A percentile compares a stretch with the other conserved stretches of the same genome.
Conservation (phyloP, 1,140 invertebrate genomes). For the Tetranychus cinnabarinus region DNA sequence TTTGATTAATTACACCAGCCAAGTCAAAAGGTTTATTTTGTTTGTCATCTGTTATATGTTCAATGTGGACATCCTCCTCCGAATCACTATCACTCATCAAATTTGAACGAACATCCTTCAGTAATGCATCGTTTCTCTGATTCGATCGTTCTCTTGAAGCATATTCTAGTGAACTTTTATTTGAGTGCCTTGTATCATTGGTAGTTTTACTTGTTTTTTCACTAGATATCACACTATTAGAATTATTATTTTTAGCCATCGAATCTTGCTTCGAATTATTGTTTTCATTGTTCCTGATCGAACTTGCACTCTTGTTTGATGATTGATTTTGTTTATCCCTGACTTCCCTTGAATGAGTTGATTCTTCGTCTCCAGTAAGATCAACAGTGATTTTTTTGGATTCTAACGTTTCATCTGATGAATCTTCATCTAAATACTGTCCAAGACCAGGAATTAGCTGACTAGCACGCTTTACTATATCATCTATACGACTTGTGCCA, state of each 20-base stretch:
- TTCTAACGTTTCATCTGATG: background rate
- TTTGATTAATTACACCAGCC: background rate
- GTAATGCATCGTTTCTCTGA: background rate
- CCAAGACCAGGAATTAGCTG: background rate
- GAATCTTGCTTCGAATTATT: background rate
- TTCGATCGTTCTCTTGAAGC: background rate
- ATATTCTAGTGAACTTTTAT: background rate
- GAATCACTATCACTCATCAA: background rate
- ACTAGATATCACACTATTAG: too few species aligned
- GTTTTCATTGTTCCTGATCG: background rate
- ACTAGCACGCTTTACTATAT: background rate
- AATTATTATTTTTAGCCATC: too few species aligned
- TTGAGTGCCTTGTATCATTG: background rate
- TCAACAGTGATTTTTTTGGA: background rate
- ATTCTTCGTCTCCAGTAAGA: background rate
- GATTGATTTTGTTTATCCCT: background rate
- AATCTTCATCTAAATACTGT: background rate
- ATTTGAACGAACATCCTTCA: background rate
- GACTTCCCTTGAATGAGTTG: background rate
- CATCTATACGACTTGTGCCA: background rate
- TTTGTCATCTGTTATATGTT: background rate
- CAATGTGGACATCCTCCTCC: background rate
- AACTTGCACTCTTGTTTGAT: too few species aligned
- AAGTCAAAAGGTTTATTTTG: background rate
- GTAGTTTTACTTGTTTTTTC: background rate